Evolutionary conservation across 2,797 vertebrate genomes (phyloP).

Genomic region (Ciconia nigra): DNA sequence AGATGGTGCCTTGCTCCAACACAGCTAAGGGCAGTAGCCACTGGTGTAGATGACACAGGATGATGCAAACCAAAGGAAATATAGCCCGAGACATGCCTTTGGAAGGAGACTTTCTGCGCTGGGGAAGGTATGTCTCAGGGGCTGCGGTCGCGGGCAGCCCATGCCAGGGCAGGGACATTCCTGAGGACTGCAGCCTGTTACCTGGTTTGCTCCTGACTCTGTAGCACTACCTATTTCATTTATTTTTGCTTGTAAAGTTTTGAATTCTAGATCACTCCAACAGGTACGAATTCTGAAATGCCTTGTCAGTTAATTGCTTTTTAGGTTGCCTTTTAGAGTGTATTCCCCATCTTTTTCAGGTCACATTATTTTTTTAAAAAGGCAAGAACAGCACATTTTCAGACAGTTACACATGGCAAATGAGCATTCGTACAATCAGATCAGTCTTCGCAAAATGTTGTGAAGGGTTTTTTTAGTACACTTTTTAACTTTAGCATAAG

Average conservation of each 20-base stretch:
- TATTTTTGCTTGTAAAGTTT: not conserved
- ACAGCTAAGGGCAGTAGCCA: not conserved
- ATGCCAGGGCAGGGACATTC: too few species aligned
- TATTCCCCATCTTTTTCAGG: not conserved
- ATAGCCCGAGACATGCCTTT: rapidly evolving
- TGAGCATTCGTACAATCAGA: not conserved
- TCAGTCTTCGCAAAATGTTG: not conserved
- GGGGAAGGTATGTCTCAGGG: not conserved
- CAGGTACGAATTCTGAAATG: not conserved
- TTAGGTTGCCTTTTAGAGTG: not conserved
- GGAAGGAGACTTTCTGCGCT: not conserved
- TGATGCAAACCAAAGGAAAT: not conserved
- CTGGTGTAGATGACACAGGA: not conserved
- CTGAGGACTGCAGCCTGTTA: not conserved
- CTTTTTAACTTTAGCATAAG: not conserved
- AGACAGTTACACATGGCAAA: not conserved
- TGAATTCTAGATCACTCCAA: not conserved
- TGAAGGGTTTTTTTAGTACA: not conserved
- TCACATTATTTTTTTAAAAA: not conserved
- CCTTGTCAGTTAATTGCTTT: not conserved
- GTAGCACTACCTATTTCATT: not conserved
- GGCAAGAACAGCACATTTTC: not conserved
- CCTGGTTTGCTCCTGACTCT: not conserved
- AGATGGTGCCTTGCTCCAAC: not conserved
- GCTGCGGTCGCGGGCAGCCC: rapidly evolving